phyloP scores from a whole-genome alignment of 2,888 invertebrate genomes.

The Fabriciana adippe region DNA sequence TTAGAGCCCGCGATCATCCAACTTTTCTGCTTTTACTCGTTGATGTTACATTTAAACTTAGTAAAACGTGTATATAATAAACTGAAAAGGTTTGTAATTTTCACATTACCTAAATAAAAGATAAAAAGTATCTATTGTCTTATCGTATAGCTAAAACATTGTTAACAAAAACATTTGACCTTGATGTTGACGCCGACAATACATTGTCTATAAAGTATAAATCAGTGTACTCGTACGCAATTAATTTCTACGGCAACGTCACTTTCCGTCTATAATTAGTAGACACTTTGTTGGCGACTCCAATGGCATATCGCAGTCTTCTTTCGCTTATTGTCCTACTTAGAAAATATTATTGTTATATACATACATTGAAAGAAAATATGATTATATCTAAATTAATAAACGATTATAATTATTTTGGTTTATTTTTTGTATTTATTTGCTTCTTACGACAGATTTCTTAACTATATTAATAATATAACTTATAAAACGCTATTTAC shows the following conservation, averaged over 20 bases:
- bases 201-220: slow-evolving; percentile 18
- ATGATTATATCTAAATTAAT: no score
- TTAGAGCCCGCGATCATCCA: no score
- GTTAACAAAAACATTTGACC: slow-evolving; percentile 4
- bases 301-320: not conserved
- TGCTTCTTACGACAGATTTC: no score
- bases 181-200: slow-evolving; percentile 6
- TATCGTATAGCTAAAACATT: not conserved
- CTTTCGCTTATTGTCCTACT: not conserved
- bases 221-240: slow-evolving; percentile 23
- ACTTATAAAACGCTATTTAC: no score
- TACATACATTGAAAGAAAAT: no score
- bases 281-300: slow-evolving; percentile 22
- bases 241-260: slow-evolving; percentile 27
- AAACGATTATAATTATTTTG: no score
- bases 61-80: no score
- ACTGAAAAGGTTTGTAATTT: not conserved
- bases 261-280: slow-evolving; percentile 25
- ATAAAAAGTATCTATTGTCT: not conserved
- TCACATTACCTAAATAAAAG: not conserved
- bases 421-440: no score
- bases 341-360: no score
- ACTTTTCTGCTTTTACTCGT: no score
- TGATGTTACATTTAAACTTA: no score
- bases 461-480: no score